Conservation (phyloP, 2,113 vertebrate genomes). For the Tragelaphus imberbis region DNA sequence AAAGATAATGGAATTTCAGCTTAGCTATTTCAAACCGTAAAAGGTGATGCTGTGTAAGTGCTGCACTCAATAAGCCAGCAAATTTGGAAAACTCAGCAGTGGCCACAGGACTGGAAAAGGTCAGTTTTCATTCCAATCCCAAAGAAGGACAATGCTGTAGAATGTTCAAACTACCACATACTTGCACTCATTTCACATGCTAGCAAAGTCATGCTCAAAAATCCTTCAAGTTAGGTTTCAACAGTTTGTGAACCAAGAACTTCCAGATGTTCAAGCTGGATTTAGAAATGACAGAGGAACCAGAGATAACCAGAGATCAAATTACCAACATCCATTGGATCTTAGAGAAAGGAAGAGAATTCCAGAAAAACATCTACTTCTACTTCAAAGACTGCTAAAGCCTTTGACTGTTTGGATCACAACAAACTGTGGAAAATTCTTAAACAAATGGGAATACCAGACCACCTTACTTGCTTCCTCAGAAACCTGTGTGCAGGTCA, state of each 20-base stretch:
- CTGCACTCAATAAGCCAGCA: rapidly evolving
- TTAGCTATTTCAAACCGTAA: not conserved
- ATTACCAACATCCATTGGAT: not conserved
- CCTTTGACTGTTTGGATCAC: not conserved
- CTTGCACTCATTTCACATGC: not conserved
- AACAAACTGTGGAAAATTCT: not conserved
- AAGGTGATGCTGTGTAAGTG: not conserved
- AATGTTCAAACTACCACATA: not conserved
- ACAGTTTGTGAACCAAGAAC: not conserved
- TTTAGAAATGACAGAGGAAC: not conserved
- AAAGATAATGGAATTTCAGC: not conserved
- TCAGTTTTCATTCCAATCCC: not conserved
- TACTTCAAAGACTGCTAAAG: not conserved
- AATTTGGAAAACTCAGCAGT: not conserved
- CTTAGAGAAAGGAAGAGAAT: not conserved
- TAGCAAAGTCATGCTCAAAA: not conserved
- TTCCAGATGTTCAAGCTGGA: not conserved
- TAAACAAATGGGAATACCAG: not conserved
- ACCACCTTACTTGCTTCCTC: not conserved
- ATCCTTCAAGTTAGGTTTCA: not conserved
- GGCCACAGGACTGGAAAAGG: not conserved
- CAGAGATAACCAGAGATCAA: not conserved
- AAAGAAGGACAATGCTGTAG: not conserved
- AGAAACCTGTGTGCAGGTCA: not conserved
- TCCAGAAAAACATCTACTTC: not conserved